Base-by-base conservation (phyloP, 2,797 vertebrate species). In the Lophius americanus region DNA sequence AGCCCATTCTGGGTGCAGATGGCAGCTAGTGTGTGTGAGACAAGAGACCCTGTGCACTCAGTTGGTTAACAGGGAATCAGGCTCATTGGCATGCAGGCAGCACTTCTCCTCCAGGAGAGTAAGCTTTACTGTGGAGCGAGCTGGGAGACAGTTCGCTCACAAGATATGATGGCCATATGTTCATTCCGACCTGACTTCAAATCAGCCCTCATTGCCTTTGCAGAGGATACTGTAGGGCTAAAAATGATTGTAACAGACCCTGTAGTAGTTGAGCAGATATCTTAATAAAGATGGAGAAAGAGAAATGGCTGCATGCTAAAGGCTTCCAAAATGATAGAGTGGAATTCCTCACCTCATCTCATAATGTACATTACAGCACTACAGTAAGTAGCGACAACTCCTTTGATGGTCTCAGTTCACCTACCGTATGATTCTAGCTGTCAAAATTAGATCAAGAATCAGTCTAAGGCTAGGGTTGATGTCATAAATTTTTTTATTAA, bases 1-100 rank as follows among this genome's bases (percentile, higher is more conserved):
- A 81, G 65, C 69, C 86, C 86, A 90, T 92, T 92, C 90, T 92
- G 87, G 85, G 79, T 87, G 89, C 90, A 92, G 91, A 91, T 92
- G 90, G 89, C 84, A 86, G 84, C 82, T 74, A 84, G 70, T 90
- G 86, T 87, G 81, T 85, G 82, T 72, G 89, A 88, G 85, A 92
- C 85, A 89, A 91, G 84, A 89, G 88, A 89, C 80, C 81, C 68
- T 49, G 65, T 64, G 69, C 68, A 12, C 76, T 84, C 73, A 54
- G 81, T 75, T 80, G 72, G 81, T 85, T 85, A 78, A 85, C 85
- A 66, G 81, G 81, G 83, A 85, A 68, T 70, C n/a, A 9, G 64
- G 80, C 79, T 90, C 88, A 91, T 91, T 90, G 82, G 87, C 89
- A 91, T 90, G 86, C 88, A 90, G 85, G 85, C 81, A 57, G 73